These are phyloP conservation scores for Darevskia nairensis DNA, from an alignment of 2,797 vertebrate species.

Conservation along the genomic window DNA sequence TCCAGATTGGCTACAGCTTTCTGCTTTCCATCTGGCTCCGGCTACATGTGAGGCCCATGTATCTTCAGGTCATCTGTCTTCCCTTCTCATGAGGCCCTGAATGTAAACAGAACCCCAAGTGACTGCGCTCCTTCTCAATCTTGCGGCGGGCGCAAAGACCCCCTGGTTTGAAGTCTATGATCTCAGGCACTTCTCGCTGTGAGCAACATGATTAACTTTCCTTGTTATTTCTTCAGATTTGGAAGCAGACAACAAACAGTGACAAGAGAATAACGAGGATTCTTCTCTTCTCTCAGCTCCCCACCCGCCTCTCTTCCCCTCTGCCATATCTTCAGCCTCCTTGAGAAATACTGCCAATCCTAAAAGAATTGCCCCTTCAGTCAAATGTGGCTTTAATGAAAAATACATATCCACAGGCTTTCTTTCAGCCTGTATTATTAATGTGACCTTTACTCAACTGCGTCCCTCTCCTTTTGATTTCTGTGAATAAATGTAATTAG, in stretches of 20 bases:
- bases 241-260: conserved; percentile 54
- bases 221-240: conserved; percentile 46
- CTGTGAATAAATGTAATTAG: conserved; percentile 85
- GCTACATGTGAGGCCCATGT: not conserved
- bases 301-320: not conserved
- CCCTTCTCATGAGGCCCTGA: not conserved
- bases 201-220: conserved; percentile 26
- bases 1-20: not conserved
- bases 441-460: conserved; percentile 84
- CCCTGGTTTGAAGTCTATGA: conserved; percentile 3
- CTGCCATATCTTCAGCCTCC: conserved; percentile 36
- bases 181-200: not conserved
- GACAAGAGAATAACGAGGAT: conserved; percentile 62
- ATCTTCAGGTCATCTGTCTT: conserved; percentile 5
- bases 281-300: not conserved
- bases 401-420: conserved; percentile 67
- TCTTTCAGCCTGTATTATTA: conserved; percentile 69
- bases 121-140: not conserved
- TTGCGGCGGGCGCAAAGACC: conserved; percentile 15
- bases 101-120: not conserved
- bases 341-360: conserved; percentile 60
- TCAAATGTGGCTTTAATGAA: conserved; percentile 70
- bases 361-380: conserved; percentile 64
- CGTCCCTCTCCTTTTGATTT: conserved; percentile 77
- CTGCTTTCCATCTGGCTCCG: not conserved